These are phyloP conservation scores for Rhagoletis pomonella DNA, from an alignment of 1,140 invertebrate species.

Conservation along the genomic window DNA sequence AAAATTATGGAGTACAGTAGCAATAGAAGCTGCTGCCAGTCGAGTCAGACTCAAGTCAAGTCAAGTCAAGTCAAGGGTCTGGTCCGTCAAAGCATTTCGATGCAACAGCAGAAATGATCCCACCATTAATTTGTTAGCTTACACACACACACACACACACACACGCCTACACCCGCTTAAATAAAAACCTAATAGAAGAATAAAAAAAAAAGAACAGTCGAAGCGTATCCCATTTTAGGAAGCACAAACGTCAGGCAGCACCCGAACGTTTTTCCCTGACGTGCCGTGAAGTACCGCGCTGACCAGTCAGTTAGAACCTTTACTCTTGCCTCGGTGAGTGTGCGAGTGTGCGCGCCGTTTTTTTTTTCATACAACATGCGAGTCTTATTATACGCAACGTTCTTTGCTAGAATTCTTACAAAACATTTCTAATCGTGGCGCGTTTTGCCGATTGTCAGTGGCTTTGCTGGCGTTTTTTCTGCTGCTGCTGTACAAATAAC, in stretches of 20 bases:
- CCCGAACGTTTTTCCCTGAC: constrained; percentile 29
- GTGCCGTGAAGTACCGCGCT: constrained; percentile 57
- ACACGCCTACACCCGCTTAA: not conserved
- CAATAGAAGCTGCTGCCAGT: constrained; percentile 53
- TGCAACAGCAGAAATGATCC: constrained; percentile 16
- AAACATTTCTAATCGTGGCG: constrained; percentile 48
- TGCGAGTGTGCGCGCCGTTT: not conserved
- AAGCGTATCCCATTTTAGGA: constrained; percentile 35
- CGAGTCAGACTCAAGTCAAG: constrained; percentile 15
- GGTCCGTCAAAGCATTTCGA: not conserved
- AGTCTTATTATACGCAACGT: not conserved
- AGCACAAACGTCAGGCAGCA: constrained; percentile 37
- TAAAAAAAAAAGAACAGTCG: not conserved
- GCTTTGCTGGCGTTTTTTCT: constrained; percentile 47
- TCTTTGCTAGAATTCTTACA: constrained; percentile 45
- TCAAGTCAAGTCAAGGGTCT: not conserved
- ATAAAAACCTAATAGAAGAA: not conserved
- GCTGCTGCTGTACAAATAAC: constrained; percentile 59
- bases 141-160: constrained; percentile 22
- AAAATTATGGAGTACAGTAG: constrained; percentile 72
- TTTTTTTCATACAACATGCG: not conserved
- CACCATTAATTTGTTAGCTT: constrained; percentile 27
- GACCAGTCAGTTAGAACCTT: constrained; percentile 43
- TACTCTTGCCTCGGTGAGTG: not conserved
- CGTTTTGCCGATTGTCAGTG: constrained; percentile 48